Evolutionary conservation across 2,113 vertebrate genomes (phyloP), one percentile per base, ranked within the genome.

Genomic region (Cichladusa arquata): DNA sequence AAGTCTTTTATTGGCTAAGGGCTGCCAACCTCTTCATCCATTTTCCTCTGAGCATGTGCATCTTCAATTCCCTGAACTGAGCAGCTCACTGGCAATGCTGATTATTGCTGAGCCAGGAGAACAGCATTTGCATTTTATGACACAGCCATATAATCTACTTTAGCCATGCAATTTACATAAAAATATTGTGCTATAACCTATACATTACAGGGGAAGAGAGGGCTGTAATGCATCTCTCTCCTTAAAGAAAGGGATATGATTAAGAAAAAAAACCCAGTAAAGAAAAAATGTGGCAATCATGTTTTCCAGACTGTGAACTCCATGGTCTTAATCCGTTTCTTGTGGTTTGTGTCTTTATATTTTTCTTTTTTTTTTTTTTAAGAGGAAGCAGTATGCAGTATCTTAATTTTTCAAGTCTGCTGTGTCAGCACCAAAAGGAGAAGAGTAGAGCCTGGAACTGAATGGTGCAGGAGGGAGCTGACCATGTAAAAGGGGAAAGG

Each of bases 81-180:
- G 24, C 8, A 91, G 48, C 47, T 92, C 81, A 33, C 71, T 40
- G 44, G 47, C n/a, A 94, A 31, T n/a, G 66, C 33, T 61, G 82
- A 45, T 66, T 57, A 53, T 28, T 74, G 86, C 93, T 94, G 92
- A 96, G 78, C 26, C 80, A 89, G 88, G 66, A 93, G 85, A 94
- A 69, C 8, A 61, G 73, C 38, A 66, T 77, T 87, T 82, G 81
- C 45, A 34, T 85, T 95, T 96, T 92, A 85, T 9, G 5, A 82
- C 47, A 70, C 38, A 64, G 65, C 6, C 62, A 44, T 65, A 81
- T 72, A 91, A 81, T 62, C 56, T 70, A 80, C 29, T 83, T 89
- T 23, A 69, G 54, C 34, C 45, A 14, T 31, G 28, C 57, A 50
- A 86, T 92, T 92, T 92, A 65, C 78, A 91, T 78, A 51, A 94